Evolutionary conservation across 2,888 invertebrate genomes (phyloP), one percentile per base, ranked within the genome.

Genomic region (Synergus laeviventris): DNA sequence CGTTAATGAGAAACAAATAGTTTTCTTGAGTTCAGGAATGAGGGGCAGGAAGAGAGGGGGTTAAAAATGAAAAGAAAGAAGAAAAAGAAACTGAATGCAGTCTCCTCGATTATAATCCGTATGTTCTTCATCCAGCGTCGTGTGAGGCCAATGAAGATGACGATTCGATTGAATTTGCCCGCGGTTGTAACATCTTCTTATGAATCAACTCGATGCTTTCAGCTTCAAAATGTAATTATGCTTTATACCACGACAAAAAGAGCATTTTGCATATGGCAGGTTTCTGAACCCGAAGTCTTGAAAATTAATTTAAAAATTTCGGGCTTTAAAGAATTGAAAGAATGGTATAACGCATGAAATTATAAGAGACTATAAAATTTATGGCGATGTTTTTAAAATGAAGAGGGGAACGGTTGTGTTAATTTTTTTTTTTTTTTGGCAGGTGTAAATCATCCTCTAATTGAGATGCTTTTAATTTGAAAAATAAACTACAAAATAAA

Each of bases 1-100:
- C 83, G 87, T 89, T 90, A 90, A 90, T 89, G 88, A 89, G 89
- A 87, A 88, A 87, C 87, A 89, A 89, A 90, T 89, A 88, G 84
- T 83, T 84, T 31, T 82, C 45, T 70, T 70, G n/a, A 45, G 36
- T 16, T 7, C 16, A 56, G 9, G 2, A 74, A 18, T 45, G 11
- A 16, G 9, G 14, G 12, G 36, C 18, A 24, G 59, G 16, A 60
- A 4, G 16, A 16, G 54, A 54, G 73, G 54, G 59, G 54, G 14
- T 16, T 9, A 21, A 24, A 73, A 73, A 39, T 18, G 18, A 14
- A 56, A 54, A 31, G 73, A 24, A 31, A 73, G 49, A 64, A 64
- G 9, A 45, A 42, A 66, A 42, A 45, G 42, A 24, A n/a, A n/a
- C n/a, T 9, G 14, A 49, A 49, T 14, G 49, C 9, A 49, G 49